Percentiles rank a stretch among this genome's conserved stretches.
Conservation (phyloP, 2,888 invertebrate genomes). For the Tolmerus cingulatus region DNA sequence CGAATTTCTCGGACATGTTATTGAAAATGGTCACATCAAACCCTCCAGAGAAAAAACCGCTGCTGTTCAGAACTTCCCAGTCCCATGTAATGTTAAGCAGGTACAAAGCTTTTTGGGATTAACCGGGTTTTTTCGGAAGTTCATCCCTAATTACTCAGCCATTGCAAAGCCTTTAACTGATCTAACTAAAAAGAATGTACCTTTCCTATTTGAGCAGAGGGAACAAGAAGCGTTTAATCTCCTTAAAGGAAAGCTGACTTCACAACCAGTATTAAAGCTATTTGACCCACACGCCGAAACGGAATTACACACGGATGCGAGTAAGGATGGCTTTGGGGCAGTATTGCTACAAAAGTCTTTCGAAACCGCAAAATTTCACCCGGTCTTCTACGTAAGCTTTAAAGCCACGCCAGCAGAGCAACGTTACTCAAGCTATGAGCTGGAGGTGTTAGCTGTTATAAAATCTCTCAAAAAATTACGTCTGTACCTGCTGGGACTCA, state of each 20-base stretch:
- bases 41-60: no score
- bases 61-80: no score
- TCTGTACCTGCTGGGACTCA: conserved; percentile 53
- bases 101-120: no score
- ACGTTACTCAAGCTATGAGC: conserved; percentile 53
- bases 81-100: no score
- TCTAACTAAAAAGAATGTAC: no score
- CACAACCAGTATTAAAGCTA: conserved; percentile 52
- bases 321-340: conserved; percentile 51
- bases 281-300: conserved; percentile 51
- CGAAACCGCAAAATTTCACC: conserved; percentile 30
- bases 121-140: no score
- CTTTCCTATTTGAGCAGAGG: no score
- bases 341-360: conserved; percentile 50
- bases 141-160: no score
- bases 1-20: no score
- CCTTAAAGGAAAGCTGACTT: conserved; percentile 6
- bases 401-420: background rate
- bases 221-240: no score
- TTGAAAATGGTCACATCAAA: no score
- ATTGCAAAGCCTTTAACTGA: no score
- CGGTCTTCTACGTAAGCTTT: conserved; percentile 7
- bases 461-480: conserved; percentile 54
- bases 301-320: conserved; percentile 54
- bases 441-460: conserved; percentile 56